Conservation (phyloP, 2,888 invertebrate species). For the Hemaris fuciformis region DNA sequence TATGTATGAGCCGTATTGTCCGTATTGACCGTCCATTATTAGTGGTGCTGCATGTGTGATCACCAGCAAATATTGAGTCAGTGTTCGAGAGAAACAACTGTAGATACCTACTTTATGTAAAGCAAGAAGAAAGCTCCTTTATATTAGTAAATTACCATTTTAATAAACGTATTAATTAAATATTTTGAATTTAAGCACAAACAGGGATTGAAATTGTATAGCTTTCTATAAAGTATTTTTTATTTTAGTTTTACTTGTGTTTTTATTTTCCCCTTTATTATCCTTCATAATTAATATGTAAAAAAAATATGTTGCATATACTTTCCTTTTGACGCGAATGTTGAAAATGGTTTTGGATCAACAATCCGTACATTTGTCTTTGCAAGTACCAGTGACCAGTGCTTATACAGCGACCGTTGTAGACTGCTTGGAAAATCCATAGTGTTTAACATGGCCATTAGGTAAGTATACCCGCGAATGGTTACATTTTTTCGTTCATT, state of each 20-base stretch:
- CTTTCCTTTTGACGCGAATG: no score
- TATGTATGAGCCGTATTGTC: conserved; percentile 50
- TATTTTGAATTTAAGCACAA: conserved; percentile 55
- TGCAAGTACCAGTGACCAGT: no score
- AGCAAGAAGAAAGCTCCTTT: conserved; percentile 34
- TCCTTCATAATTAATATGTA: no score
- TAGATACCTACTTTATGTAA: conserved; percentile 9
- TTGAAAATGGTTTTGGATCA: no score
- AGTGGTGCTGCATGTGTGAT: conserved; percentile 42
- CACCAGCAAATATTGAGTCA: conserved; percentile 21
- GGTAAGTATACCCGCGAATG: no score
- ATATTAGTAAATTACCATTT: conserved; percentile 35
- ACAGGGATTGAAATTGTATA: conserved; percentile 68
- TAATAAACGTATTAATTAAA: conserved; percentile 29
- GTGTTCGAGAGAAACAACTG: background rate
- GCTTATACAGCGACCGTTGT: no score
- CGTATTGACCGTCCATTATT: conserved; percentile 21
- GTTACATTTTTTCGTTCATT: no score
- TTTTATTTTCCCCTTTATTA: conserved; percentile 2
- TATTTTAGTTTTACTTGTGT: conserved; percentile 38
- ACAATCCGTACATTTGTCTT: no score
- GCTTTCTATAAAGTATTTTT: conserved; percentile 52
- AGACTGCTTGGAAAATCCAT: no score
- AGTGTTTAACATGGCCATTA: no score
- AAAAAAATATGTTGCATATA: no score